Base-by-base conservation (phyloP, 2,797 vertebrate species). In the Yasuhikotakia modesta region DNA sequence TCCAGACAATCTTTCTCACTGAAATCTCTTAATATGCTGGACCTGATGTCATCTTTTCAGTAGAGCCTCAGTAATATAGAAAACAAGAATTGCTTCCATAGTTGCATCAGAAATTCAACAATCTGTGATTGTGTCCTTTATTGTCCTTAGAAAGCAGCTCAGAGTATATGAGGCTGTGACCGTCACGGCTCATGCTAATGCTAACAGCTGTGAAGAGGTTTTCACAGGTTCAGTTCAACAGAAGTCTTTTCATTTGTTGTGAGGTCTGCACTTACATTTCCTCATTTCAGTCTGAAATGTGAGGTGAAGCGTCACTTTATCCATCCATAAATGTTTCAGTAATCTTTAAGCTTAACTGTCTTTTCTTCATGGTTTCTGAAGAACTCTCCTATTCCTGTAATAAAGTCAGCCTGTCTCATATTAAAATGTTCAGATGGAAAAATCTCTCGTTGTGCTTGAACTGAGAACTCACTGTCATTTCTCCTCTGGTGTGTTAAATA, bases 21-120 rank as follows among this genome's bases (percentile, higher is more conserved):
- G 53, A 68, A 32, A 70, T 79, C 64, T 76, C 83, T 85, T 85
- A 83, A 78, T 76, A 83, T 82, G 70, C 79, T 8, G 22, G 66
- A 69, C 57, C 71, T 55, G 57, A 30, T 69, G 63, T 61, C 76
- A 48, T 78, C 16, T 72, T 76, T 82, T 84, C 81, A 81, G 69
- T 48, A 58, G 70, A 61, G 66, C 17, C 65, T 73, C 45, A 66
- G 43, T 73, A 60, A 46, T n/a, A 10, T 4, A 45, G 52, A 53
- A 14, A 30, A 39, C 4, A 50, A n/a, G n/a, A 32, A 48, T 61
- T 35, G n/a, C 61, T 12, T 60, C 68, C 55, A 45, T 55, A n/a
- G n/a, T 68, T 68, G 70, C 70, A 27, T 72, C 60, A 76, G 79
- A 43, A 79, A 69, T 39, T 5, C 16, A 64, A 67, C 48, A n/a